Percentiles rank a stretch among this genome's conserved stretches.
Evolutionary conservation across 2,797 vertebrate species (phyloP).

Genomic region (Sebastes jordani): DNA sequence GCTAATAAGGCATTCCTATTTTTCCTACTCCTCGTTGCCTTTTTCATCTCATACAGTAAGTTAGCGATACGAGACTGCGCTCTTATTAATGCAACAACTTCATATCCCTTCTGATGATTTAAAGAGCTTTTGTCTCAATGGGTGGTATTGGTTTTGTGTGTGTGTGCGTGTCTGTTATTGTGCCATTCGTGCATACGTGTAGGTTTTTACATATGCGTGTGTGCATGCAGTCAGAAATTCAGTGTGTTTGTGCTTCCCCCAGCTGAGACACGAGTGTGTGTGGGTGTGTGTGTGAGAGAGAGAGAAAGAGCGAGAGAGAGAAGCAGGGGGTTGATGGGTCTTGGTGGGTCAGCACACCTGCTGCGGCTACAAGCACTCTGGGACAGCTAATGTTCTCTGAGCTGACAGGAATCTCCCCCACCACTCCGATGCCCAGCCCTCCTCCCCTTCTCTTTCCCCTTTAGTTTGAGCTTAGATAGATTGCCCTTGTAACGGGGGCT

Average conservation of each 20-base stretch:
- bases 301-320: conserved; percentile 21
- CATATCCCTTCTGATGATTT: conserved; percentile 25
- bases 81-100: conserved; percentile 67
- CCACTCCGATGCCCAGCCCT: conserved; percentile 55
- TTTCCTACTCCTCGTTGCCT: conserved; percentile 37
- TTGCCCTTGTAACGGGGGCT: conserved; percentile 85
- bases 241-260: conserved; percentile 31
- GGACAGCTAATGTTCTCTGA: conserved; percentile 84
- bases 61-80: conserved; percentile 29
- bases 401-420: conserved; percentile 84
- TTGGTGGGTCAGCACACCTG: conserved; percentile 86
- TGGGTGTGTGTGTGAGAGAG: conserved; percentile 21
- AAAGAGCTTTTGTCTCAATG: conserved; percentile 30
- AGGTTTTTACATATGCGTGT: conserved; percentile 27
- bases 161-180: conserved; percentile 5
- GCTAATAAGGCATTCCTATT: conserved; percentile 49
- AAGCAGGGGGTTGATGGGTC: conserved; percentile 77
- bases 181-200: conserved; percentile 31
- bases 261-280: conserved; percentile 29
- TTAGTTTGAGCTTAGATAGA: conserved; percentile 78
- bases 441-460: conserved; percentile 64
- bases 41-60: conserved; percentile 46
- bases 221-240: conserved; percentile 6
- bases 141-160: conserved; percentile 8
- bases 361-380: conserved; percentile 86